phyloP scores from a whole-genome alignment of 2,797 vertebrate genomes.

The Helicolenus hilgendorfi region DNA sequence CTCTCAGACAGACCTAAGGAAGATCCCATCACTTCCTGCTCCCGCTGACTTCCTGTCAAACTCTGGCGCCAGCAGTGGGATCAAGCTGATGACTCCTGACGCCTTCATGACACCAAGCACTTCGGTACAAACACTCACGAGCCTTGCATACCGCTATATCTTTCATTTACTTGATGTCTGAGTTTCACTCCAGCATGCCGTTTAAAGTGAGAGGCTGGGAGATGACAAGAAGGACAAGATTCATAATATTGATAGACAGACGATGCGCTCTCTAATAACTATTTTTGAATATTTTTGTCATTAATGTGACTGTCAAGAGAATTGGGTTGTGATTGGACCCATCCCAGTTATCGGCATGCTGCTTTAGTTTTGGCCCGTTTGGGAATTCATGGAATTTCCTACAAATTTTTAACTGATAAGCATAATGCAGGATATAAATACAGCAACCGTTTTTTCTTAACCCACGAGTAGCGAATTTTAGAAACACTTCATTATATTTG shows the following conservation, averaged over 20 bases:
- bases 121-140: slow-evolving; percentile 85
- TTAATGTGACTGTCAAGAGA: neutral
- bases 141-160: neutral
- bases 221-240: neutral
- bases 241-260: neutral
- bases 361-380: neutral
- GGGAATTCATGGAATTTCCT: neutral
- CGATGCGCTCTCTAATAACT: neutral
- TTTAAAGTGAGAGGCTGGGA: neutral
- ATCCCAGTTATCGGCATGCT: neutral
- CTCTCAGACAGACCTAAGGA: slow-evolving; percentile 94
- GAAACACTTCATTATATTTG: neutral
- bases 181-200: neutral
- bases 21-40: slow-evolving; percentile 93
- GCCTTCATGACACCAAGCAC: slow-evolving; percentile 98
- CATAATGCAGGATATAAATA: neutral
- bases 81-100: slow-evolving; percentile 98
- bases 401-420: neutral
- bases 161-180: neutral
- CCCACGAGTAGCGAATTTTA: neutral
- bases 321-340: no score
- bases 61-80: slow-evolving; percentile 76
- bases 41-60: slow-evolving; percentile 94
- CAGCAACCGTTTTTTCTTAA: neutral
- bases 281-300: no score